Base-by-base conservation (phyloP, 2,888 invertebrate species). In the Leptopilina drosophilae region DNA sequence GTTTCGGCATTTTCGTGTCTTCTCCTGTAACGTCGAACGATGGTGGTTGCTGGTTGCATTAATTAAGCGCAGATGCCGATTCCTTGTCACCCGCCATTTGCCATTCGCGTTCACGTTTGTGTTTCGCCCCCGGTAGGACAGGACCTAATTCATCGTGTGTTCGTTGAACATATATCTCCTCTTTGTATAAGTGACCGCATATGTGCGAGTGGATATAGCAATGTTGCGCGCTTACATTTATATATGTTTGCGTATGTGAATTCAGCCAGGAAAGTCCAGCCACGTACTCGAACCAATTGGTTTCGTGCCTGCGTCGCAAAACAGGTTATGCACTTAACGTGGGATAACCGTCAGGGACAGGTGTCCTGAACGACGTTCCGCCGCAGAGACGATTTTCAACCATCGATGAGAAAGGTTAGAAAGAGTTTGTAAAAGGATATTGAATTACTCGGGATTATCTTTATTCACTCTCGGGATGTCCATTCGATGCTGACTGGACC, bases 1-100 rank as follows among this genome's bases (percentile, higher is more conserved):
- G 80, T 77, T 78, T 80, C 82, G 77, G 80, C 83, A 83, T 84
- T 84, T 83, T 83, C 84, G 77, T 79, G 80, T 76, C 81, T 80
- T 77, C 82, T 84, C 80, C 42, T 69, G 42, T 80, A 76, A 81
- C 82, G 78, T 79, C 79, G 79, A 73, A 79, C 80, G 62, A 56
- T 78, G 46, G 53, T 49, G 53, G 76, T 78, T 69, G 83, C 81
- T 81, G 82, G 80, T 49, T 84, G 87, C 87, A 86, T 88, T 87
- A 87, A 89, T 89, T 87, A 88, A 87, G 85, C 87, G 84, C 87
- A 87, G 86, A 87, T 87, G 88, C 86, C 88, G 87, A 88, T 87
- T 85, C 85, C 85, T 85, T 84, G 87, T 88, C 87, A 86, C 85
- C 84, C 86, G 87, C 87, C 86, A 87, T 88, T 89, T 86, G 86